Percentiles rank a stretch among this genome's conserved stretches.
Conservation (phyloP, 2,797 vertebrate species). For the Eulemur mongoz region DNA sequence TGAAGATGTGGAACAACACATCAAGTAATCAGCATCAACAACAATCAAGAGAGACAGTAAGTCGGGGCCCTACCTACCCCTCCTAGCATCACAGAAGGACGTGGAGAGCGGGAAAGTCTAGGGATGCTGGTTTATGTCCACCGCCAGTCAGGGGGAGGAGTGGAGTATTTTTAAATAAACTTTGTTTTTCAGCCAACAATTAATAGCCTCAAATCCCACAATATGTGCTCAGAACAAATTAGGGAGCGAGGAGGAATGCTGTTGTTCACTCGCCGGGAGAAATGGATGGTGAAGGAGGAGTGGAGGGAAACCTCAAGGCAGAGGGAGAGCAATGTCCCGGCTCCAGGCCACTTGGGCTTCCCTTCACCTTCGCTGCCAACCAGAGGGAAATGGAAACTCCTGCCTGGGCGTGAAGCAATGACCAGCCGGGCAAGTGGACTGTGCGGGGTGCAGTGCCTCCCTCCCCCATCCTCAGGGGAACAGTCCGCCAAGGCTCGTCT, state of each 20-base stretch:
- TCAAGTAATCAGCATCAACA: conserved; percentile 14
- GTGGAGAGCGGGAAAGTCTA: conserved; percentile 72
- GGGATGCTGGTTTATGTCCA: conserved; percentile 61
- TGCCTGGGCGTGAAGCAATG: conserved; percentile 45
- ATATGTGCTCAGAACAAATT: conserved; percentile 50
- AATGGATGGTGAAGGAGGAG: conserved; percentile 40
- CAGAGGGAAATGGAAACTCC: conserved; percentile 66
- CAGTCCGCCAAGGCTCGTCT: neutral
- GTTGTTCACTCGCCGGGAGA: neutral
- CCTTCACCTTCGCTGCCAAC: conserved; percentile 59
- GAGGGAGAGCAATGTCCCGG: conserved; percentile 46
- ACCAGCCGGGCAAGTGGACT: neutral
- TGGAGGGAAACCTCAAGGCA: conserved; percentile 63
- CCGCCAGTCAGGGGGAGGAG: neutral
- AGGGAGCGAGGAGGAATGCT: conserved; percentile 25
- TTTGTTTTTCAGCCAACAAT: conserved; percentile 65
- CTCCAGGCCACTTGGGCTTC: conserved; percentile 61
- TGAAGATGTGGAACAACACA: neutral
- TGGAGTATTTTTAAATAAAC: conserved; percentile 70
- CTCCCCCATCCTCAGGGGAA: conserved; percentile 50
- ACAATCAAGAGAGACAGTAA: neutral
- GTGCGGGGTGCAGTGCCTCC: conserved; percentile 55
- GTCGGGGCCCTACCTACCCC: conserved; percentile 9
- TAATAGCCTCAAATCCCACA: conserved; percentile 39
- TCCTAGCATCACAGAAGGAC: conserved; percentile 49